phyloP scores from a whole-genome alignment of 1,140 invertebrate genomes.

The Mactra quadrangularis region DNA sequence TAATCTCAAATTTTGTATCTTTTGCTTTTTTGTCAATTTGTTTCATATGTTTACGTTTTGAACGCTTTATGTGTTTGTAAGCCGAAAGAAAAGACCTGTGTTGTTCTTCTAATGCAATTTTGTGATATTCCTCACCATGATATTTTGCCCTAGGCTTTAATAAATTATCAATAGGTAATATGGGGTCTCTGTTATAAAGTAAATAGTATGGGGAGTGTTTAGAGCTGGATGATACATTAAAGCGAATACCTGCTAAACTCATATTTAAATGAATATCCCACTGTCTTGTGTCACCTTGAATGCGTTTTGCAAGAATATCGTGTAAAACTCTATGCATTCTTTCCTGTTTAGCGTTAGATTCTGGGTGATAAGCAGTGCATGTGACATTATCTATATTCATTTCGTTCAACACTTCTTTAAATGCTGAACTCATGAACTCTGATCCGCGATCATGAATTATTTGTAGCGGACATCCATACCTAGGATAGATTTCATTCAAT shows the following conservation, averaged over 20 bases:
- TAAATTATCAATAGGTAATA: slow-evolving; percentile 59
- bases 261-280: slow-evolving; percentile 56
- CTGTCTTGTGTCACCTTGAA: slow-evolving; percentile 6
- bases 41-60: slow-evolving; percentile 23
- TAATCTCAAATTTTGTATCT: too few species aligned
- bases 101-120: slow-evolving; percentile 52
- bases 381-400: slow-evolving; percentile 40
- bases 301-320: slow-evolving; percentile 49
- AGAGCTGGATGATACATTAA: slow-evolving; percentile 35
- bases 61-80: slow-evolving; percentile 27
- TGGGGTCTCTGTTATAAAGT: slow-evolving; percentile 43
- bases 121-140: slow-evolving; percentile 39
- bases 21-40: slow-evolving; percentile 27
- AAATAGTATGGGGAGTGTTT: slow-evolving; percentile 49
- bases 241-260: slow-evolving; percentile 42
- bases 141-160: slow-evolving; percentile 47
- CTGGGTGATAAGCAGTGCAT: slow-evolving; percentile 49
- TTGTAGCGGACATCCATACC: background rate
- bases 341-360: slow-evolving; percentile 39
- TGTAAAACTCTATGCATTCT: slow-evolving; percentile 57
- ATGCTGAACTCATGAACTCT: slow-evolving; percentile 37
- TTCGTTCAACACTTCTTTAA: slow-evolving; percentile 23
- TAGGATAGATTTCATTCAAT: slow-evolving; percentile 34
- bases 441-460: slow-evolving; percentile 39
- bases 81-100: slow-evolving; percentile 50